A percentile compares a stretch with the other conserved stretches of the same genome.
These are phyloP conservation scores for Paramacrobiotus metropolitanus DNA, from an alignment of 1,140 invertebrate species.

Conservation along the genomic window DNA sequence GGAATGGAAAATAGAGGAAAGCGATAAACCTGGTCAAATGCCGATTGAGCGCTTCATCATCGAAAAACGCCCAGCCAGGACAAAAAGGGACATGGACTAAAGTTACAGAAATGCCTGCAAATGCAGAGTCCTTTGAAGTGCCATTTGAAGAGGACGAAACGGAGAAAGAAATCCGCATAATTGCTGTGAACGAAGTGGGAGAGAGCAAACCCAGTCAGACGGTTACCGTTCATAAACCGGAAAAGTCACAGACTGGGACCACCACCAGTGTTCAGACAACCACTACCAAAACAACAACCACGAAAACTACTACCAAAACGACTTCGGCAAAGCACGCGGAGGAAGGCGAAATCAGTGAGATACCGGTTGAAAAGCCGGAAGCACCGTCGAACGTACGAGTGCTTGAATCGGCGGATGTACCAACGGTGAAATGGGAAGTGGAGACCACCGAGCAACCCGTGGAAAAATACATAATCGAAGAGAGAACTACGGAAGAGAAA, in stretches of 20 bases:
- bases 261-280: neutral
- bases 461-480: neutral
- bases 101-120: neutral
- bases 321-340: neutral
- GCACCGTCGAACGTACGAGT: neutral
- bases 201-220: slow-evolving; percentile 24
- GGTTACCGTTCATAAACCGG: neutral
- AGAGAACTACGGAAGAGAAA: neutral
- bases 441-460: neutral
- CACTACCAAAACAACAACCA: neutral
- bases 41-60: neutral
- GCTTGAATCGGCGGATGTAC: neutral
- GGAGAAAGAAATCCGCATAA: slow-evolving; percentile 22
- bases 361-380: neutral
- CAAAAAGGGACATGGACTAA: neutral
- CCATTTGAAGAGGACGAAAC: neutral
- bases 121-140: neutral
- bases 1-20: neutral
- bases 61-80: neutral
- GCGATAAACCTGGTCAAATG: neutral
- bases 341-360: neutral
- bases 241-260: neutral
- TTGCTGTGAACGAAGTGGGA: slow-evolving; percentile 24
- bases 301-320: neutral
- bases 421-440: neutral